These are phyloP conservation scores for Hydractinia symbiolongicarpus DNA, from an alignment of 30 jellyfish, hydroid and myxozoan genomes.

Conservation along the genomic window DNA sequence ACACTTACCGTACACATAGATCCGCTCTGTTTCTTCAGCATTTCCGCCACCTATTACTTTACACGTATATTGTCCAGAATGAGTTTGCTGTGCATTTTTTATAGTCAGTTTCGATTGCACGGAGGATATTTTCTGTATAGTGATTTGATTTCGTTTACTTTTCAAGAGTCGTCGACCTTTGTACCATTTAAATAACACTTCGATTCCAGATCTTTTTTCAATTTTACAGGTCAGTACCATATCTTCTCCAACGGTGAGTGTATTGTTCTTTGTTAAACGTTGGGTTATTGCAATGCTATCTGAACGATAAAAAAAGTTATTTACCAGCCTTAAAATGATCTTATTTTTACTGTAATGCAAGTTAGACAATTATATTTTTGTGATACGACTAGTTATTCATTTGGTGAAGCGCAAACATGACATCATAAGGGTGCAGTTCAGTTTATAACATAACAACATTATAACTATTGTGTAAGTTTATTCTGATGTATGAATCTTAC, in stretches of 20 bases:
- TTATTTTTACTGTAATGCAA: too few relatives aligned
- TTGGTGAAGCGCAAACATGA: too few relatives aligned
- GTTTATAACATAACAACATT: too few relatives aligned
- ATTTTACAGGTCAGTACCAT: constrained; percentile 8
- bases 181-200: constrained; percentile 24
- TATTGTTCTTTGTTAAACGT: neutral
- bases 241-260: constrained; percentile 1
- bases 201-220: neutral
- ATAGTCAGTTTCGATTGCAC: constrained; percentile 3
- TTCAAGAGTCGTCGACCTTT: neutral
- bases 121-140: neutral
- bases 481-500: too few relatives aligned
- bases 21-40: neutral
- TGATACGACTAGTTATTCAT: too few relatives aligned
- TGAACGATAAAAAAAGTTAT: neutral
- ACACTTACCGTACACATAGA: too few relatives aligned
- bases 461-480: too few relatives aligned
- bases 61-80: constrained; percentile 30
- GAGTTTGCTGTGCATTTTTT: neutral
- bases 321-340: too few relatives aligned
- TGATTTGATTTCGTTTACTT: neutral
- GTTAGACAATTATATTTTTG: too few relatives aligned
- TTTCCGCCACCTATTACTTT: constrained; percentile 7
- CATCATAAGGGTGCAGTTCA: too few relatives aligned
- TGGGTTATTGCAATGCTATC: constrained; percentile 27